Base-by-base conservation (phyloP, 2,888 invertebrate species). In the Diaperis boleti region DNA sequence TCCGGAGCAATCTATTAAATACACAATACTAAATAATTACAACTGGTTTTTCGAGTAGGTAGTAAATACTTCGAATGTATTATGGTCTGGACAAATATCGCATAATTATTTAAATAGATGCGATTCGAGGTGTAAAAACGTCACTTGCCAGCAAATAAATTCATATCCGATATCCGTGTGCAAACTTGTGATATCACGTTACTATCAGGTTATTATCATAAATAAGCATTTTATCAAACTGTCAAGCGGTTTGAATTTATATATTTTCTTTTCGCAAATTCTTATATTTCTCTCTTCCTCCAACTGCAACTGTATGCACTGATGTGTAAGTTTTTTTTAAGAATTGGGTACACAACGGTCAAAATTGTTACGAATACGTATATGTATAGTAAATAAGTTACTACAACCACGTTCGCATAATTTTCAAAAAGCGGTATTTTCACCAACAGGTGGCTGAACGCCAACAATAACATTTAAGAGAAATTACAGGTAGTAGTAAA, bases 41-140 rank as follows among this genome's bases (percentile, higher is more conserved):
- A 63, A 63, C 66, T 63, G 59, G 66, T 66, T 66, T 56, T 66
- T 60, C 63, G 54, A 63, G 59, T 55, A 60, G 66, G 63, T 45
- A 42, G 63, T 63, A 63, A 63, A 56, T 59, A 63, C 55, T 63
- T n/a, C 41, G 54, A 66, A 64, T 60, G 60, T 64, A 55, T 59
- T 60, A 35, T 64, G 42, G 18, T 64, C 57, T 37, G 50, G 63
- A 63, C 59, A 63, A 66, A 63, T 63, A 57, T 55, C 55, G 37
- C 29, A 59, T 65, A 65, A 65, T 65, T 65, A 63, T 65, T 65
- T 63, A 65, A 63, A 63, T 65, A 62, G 59, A 65, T 63, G 59
- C 65, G 55, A 60, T 37, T 54, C 37, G 44, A 55, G 62, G 55
- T 62, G 65, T 59, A 62, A 63, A 65, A 63, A 59, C 59, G 52